Conservation (phyloP, 2,113 vertebrate species). For the Trematomus loennbergii region DNA sequence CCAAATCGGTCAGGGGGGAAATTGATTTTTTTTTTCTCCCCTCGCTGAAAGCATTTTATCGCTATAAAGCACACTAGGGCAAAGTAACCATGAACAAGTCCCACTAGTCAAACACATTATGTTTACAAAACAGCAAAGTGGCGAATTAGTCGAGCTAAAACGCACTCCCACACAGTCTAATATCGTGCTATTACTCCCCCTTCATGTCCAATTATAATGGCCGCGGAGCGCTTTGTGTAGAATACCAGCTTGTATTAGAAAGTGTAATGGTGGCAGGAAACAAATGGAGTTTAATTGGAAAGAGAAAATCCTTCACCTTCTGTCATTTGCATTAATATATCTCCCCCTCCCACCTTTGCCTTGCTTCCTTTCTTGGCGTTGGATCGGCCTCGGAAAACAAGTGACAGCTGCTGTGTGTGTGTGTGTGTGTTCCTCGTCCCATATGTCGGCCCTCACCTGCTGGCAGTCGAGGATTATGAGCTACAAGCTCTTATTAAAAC, state of each 20-base stretch:
- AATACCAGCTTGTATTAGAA: conserved; percentile 24
- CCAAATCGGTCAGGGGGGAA: conserved; percentile 77
- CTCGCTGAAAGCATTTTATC: conserved; percentile 74
- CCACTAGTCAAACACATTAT: conserved; percentile 73
- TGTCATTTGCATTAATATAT: conserved; percentile 57
- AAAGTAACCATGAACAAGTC: conserved; percentile 80
- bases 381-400: conserved; percentile 73
- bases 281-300: conserved; percentile 8
- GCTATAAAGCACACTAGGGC: conserved; percentile 74
- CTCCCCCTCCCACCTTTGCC: conserved; percentile 23
- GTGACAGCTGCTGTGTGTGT: conserved; percentile 74
- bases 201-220: conserved; percentile 43
- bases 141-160: conserved; percentile 76
- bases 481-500: conserved; percentile 86
- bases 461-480: conserved; percentile 73
- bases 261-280: conserved; percentile 11
- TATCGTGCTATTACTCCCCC: conserved; percentile 32
- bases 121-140: conserved; percentile 78
- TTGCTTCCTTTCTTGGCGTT: conserved; percentile 65
- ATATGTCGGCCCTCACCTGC: conserved; percentile 83
- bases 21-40: conserved; percentile 72
- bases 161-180: conserved; percentile 30
- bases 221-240: conserved; percentile 32
- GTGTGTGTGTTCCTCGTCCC: conserved; percentile 61
- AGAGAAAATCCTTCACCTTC: conserved; percentile 44